phyloP scores from a whole-genome alignment of 2,113 vertebrate genomes.

The Ceuthmochares aereus region DNA sequence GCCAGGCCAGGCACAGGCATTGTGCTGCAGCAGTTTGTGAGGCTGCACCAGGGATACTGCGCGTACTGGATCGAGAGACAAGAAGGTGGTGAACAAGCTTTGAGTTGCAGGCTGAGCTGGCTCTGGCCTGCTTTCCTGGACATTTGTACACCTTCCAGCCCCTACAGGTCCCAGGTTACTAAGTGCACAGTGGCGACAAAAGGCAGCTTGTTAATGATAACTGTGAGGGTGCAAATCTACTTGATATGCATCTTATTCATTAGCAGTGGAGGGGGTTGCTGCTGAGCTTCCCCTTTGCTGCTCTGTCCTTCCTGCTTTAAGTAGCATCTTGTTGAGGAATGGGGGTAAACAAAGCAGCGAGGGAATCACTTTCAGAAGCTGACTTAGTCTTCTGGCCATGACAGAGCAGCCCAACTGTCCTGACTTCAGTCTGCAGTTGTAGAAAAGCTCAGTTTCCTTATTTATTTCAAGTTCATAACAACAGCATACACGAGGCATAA shows the following conservation, averaged over 20 bases:
- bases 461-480: neutral
- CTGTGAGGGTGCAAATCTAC: neutral
- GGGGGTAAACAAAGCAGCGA: neutral
- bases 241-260: fast-evolving
- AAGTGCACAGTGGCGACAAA: neutral
- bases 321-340: neutral
- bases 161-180: neutral
- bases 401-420: neutral
- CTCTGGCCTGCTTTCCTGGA: too few species aligned
- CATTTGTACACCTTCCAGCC: neutral
- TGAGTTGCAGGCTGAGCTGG: neutral
- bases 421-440: neutral
- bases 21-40: neutral
- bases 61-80: neutral
- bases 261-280: neutral
- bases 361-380: neutral
- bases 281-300: neutral
- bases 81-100: fast-evolving
- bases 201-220: neutral
- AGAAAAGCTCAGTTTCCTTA: neutral
- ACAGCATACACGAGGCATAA: neutral
- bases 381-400: neutral
- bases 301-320: neutral
- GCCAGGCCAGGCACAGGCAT: neutral
- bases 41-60: fast-evolving